Conservation (phyloP, 2,888 invertebrate genomes). For the Rosalia funebris region DNA sequence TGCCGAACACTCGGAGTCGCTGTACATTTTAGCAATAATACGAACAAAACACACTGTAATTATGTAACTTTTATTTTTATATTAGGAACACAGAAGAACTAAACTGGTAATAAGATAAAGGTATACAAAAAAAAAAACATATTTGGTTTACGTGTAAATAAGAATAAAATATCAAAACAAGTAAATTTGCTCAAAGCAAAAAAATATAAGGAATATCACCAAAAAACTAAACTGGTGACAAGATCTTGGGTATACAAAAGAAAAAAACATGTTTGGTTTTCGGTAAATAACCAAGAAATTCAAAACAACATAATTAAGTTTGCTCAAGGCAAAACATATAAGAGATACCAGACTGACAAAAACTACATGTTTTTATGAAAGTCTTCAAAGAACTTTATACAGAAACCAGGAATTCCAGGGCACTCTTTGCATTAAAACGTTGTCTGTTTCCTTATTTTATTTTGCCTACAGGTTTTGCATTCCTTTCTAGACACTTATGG, state of each 20-base stretch:
- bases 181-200: not conserved
- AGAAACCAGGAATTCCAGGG: not conserved
- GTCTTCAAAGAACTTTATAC: not conserved
- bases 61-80: constrained; percentile 1
- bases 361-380: not conserved
- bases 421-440: not conserved
- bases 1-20: constrained; percentile 12
- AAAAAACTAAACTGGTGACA: not conserved
- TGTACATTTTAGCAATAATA: constrained; percentile 5
- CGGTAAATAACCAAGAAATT: not conserved
- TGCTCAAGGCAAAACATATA: not conserved
- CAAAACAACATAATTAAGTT: not conserved
- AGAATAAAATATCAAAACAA: not conserved
- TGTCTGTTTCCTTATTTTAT: constrained; percentile 13
- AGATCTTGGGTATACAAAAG: constrained; percentile 1
- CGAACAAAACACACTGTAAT: not conserved
- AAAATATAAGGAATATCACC: not conserved
- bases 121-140: not conserved
- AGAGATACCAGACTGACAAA: not conserved
- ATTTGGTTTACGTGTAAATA: not conserved
- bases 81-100: constrained; percentile 2
- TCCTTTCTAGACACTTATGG: constrained; percentile 25
- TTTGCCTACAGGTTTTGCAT: constrained; percentile 23
- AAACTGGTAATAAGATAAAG: constrained; percentile 4
- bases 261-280: constrained; percentile 1